Evolutionary conservation across 2,113 vertebrate genomes (phyloP), one percentile per base, ranked within the genome.

Genomic region (Gavia stellata): DNA sequence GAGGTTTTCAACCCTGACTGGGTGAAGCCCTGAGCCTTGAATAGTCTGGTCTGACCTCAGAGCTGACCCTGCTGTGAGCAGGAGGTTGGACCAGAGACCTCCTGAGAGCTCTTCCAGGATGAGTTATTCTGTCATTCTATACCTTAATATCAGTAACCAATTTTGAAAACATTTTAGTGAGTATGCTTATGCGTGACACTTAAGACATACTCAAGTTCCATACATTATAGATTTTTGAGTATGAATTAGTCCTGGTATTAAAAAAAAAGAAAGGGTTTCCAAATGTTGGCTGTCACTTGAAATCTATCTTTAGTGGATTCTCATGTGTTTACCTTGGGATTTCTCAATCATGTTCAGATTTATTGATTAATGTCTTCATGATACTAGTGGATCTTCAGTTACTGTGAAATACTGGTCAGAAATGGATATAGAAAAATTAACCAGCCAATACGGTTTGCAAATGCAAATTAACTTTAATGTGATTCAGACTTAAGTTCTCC

Each of bases 231-330:
- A 40, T 42, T 92, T 66, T 40, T 79, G 26, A 58, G 3, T 44
- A 45, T 38, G 12, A 42, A 52, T 67, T 92, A 55, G 12, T 52
- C 34, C 53, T 70, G 36, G 9, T 42, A 28, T 50, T 50, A 38
- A 44, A 47, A 56, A 59, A 2, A 0, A 28, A 21, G 2, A 38
- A 36, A 12, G 1, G 5, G 5, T 3, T 17, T 63, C 14, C 28
- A 61, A 34, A 58, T 7, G 4, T 45, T 53, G 18, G 3, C 10
- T 66, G 12, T 31, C 71, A 49, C 29, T 68, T 44, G 12, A 78
- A 85, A 67, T 63, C 40, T 61, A 4, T 50, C 50, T 82, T 66
- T 45, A 90, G 24, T 44, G 24, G 7, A 24, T 74, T 81, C 25
- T 62, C 33, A 40, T 40, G 10, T 49, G n/a, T n/a, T n/a, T n/a